Base-by-base conservation (phyloP, 2,888 invertebrate genomes). In the Drosophila mulleri region DNA sequence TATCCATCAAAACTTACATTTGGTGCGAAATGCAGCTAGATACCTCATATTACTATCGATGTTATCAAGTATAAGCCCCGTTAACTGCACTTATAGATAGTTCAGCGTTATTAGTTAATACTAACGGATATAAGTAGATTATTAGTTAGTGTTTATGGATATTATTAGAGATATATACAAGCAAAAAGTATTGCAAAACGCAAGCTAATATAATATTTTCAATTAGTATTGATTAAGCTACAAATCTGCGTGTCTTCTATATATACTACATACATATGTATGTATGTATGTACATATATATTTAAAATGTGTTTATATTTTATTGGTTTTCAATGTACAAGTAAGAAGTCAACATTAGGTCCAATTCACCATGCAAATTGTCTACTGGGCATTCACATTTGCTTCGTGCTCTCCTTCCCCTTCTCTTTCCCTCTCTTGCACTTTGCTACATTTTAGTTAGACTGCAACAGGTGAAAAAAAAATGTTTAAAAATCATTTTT, bases 401-500 rank as follows among this genome's bases (percentile, higher is more conserved):
- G 3, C 2, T 37, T 18, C 45, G 45, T 47, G 16, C 1, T 18
- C 29, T 14, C 2, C 20, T 3, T 3, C 0, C 42, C 9, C 18
- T 14, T 7, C 42, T 9, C 18, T 14, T 7, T 18, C 18, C 11
- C 29, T 2, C 42, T 18, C 18, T 20, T 18, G 37, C 32, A 29
- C 29, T 29, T 7, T 18, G 35, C 45, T 29, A 32, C 48, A 45
- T 26, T 66, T 59, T 32, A 47, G 67, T 60, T 54, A 37, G 59
- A 48, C 57, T 65, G 72, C 80, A 75, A 63, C 65, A 80, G 72
- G 68, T 66, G 53, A 53, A 60, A 61, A 53, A 65, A 16, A 71
- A 56, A 62, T 2, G 23, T 4, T 23, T 23, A 23, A 23, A 16
- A 53, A 47, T 47, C 29, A 66, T 45, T 42, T 63, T 63, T 29